These are phyloP conservation scores for Lerema accius DNA, from an alignment of 1,140 invertebrate species.

Conservation along the genomic window DNA sequence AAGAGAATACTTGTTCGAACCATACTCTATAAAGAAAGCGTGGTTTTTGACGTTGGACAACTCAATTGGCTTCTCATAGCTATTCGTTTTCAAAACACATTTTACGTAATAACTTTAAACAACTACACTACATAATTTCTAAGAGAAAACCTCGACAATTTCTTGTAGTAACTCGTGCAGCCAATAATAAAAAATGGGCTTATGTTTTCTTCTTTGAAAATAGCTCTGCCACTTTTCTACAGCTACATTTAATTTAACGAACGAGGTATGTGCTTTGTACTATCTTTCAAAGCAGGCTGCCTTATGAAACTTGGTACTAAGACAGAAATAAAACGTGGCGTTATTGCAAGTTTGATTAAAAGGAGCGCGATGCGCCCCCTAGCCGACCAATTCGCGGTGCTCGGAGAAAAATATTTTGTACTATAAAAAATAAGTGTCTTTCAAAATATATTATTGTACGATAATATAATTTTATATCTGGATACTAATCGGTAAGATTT, in stretches of 20 bases:
- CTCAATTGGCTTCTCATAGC: constrained; percentile 18
- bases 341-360: constrained; percentile 60
- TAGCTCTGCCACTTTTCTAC: constrained; percentile 43
- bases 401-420: constrained; percentile 32
- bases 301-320: constrained; percentile 62
- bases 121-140: not conserved
- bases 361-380: constrained; percentile 34
- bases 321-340: constrained; percentile 56
- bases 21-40: not conserved
- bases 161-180: not conserved
- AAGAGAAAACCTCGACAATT: not conserved
- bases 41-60: constrained; percentile 9
- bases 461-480: no score
- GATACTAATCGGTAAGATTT: no score
- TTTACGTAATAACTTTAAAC: constrained; percentile 6
- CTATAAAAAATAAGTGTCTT: constrained; percentile 45
- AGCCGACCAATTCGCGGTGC: not conserved
- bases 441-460: no score
- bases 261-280: constrained; percentile 56
- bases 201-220: constrained; percentile 38
- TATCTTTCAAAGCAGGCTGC: constrained; percentile 55
- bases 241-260: constrained; percentile 52
- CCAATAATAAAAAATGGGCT: constrained; percentile 18
- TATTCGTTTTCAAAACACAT: constrained; percentile 11
- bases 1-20: constrained; percentile 7